Evolutionary conservation across 2,797 vertebrate genomes (phyloP).

Genomic region (Enteromius mattozi): DNA sequence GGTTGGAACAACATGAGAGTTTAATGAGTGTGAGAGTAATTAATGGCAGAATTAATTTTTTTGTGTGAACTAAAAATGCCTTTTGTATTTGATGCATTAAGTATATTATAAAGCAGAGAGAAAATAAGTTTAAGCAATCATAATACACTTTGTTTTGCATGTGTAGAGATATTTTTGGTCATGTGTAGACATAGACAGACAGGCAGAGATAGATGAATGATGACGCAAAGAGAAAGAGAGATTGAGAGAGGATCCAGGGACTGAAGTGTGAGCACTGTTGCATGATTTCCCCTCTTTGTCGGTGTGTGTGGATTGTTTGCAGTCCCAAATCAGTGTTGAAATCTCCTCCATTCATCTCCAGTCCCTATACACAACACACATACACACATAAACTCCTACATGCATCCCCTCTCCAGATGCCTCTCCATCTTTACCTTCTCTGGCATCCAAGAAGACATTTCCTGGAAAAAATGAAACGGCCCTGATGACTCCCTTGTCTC

Average conservation of each 20-base stretch:
- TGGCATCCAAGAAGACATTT: constrained; percentile 52
- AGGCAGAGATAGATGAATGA: not conserved
- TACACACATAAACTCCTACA: constrained; percentile 41
- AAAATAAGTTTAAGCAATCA: not conserved
- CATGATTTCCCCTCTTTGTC: constrained; percentile 7
- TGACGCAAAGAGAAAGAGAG: not conserved
- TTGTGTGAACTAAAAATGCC: not conserved
- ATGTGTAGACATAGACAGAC: not conserved
- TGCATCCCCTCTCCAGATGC: constrained; percentile 38
- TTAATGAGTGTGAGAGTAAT: not conserved
- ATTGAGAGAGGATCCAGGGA: not conserved
- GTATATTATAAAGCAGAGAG: not conserved
- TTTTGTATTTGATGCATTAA: not conserved
- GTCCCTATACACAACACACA: constrained; percentile 26
- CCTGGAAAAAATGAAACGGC: constrained; percentile 46
- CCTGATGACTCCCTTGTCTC: constrained; percentile 33
- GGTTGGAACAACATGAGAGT: not conserved
- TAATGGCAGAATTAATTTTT: not conserved
- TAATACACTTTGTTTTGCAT: not conserved
- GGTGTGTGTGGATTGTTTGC: constrained; percentile 27
- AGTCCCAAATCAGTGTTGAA: constrained; percentile 41
- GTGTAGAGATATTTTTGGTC: not conserved
- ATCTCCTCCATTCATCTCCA: constrained; percentile 47
- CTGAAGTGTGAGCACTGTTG: constrained; percentile 19
- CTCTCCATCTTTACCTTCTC: constrained; percentile 41